A percentile compares a stretch with the other conserved stretches of the same genome.
Evolutionary conservation across 2,113 vertebrate genomes (phyloP).

Genomic region (Macquaria ambigua): DNA sequence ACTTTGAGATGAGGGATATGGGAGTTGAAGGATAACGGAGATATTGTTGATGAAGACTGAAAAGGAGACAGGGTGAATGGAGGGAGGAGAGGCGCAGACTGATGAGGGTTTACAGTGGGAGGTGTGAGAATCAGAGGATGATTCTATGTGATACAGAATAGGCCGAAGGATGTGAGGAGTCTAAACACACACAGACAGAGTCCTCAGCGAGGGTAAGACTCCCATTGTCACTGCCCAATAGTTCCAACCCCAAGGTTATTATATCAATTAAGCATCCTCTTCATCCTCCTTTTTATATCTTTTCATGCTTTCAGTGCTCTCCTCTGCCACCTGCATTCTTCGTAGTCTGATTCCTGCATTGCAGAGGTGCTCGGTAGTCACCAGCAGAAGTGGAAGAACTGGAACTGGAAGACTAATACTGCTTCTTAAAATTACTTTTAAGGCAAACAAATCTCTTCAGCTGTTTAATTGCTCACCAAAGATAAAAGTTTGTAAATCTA

Average conservation of each 20-base stretch:
- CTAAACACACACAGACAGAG: constrained; percentile 7
- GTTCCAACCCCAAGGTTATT: constrained; percentile 23
- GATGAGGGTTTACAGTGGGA: neutral
- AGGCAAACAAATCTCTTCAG: too few species aligned
- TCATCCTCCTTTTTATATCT: neutral
- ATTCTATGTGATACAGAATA: neutral
- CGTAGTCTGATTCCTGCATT: neutral
- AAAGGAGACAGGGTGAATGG: neutral
- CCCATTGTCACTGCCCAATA: constrained; percentile 11
- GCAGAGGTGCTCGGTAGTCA: neutral
- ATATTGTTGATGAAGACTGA: neutral
- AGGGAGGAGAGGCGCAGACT: neutral
- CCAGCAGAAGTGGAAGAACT: too few species aligned
- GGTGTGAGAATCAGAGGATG: neutral
- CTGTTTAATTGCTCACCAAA: neutral
- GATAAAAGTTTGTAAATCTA: neutral
- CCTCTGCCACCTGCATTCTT: neutral
- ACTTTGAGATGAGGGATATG: neutral
- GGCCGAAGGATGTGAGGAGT: constrained; percentile 7
- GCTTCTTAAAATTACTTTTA: too few species aligned
- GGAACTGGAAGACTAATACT: neutral
- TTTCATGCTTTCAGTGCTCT: neutral
- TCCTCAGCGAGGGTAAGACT: neutral
- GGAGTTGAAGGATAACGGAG: neutral
- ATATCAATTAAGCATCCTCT: constrained; percentile 17